Percentiles rank a stretch among this genome's conserved stretches.
phyloP scores from a whole-genome alignment of 2,113 vertebrate genomes.

The Hemibagrus wyckioides region DNA sequence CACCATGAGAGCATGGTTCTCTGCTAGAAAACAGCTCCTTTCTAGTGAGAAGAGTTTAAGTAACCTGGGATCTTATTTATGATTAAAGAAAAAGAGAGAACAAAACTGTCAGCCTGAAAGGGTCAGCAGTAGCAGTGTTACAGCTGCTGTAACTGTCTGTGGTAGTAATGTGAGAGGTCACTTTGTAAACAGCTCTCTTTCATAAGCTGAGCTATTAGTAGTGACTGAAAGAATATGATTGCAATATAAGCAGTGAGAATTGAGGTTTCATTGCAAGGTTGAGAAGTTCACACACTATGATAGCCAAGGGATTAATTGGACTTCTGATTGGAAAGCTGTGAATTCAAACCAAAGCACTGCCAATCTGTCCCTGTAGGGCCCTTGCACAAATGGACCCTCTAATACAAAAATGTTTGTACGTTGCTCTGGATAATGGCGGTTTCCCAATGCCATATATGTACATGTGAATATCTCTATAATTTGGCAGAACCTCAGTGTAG shows the following conservation, averaged over 20 bases:
- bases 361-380: not conserved
- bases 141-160: not conserved
- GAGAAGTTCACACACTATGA: not conserved
- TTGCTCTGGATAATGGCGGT: not conserved
- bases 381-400: not conserved
- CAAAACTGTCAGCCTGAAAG: not conserved
- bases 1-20: not conserved
- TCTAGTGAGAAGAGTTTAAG: not conserved
- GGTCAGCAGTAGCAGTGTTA: not conserved
- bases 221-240: not conserved
- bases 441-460: not conserved
- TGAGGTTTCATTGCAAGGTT: not conserved
- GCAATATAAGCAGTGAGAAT: not conserved
- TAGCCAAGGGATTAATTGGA: not conserved
- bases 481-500: not conserved
- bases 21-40: not conserved
- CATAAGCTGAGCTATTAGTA: not conserved
- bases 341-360: not conserved
- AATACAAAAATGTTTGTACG: not conserved
- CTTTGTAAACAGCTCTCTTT: too few relatives aligned
- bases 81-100: not conserved
- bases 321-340: not conserved
- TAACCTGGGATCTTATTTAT: not conserved
- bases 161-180: not conserved
- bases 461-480: not conserved